Evolutionary conservation across 2,113 vertebrate genomes (phyloP).

Genomic region (Tringa solitaria): DNA sequence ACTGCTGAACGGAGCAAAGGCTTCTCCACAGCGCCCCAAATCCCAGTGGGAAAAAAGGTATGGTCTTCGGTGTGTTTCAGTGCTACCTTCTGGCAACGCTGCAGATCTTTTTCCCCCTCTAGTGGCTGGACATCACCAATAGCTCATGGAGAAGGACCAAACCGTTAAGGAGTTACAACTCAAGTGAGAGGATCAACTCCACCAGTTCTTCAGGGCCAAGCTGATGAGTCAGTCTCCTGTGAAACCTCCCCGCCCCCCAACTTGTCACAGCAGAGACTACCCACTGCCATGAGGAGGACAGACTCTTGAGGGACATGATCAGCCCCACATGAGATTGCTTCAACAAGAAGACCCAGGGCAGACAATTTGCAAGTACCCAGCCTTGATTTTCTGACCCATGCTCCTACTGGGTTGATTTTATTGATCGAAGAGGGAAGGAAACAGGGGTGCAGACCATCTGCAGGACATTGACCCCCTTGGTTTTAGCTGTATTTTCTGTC

Average conservation of each 20-base stretch:
- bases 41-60: neutral
- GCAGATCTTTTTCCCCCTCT: conserved; percentile 30
- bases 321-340: neutral
- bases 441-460: neutral
- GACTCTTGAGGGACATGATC: neutral
- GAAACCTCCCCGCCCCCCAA: neutral
- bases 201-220: neutral
- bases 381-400: neutral
- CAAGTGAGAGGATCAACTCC: fast-evolving
- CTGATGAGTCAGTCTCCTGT: neutral
- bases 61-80: fast-evolving
- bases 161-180: neutral
- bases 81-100: neutral
- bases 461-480: neutral
- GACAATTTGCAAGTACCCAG: neutral
- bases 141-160: neutral
- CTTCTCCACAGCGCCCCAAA: neutral
- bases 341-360: neutral
- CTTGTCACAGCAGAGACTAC: neutral
- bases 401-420: neutral
- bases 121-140: neutral
- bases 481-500: neutral
- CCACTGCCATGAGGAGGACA: neutral
- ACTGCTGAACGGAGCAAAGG: neutral
- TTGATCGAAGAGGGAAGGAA: neutral